phyloP scores from a whole-genome alignment of 1,140 invertebrate species.

The Lerema accius region DNA sequence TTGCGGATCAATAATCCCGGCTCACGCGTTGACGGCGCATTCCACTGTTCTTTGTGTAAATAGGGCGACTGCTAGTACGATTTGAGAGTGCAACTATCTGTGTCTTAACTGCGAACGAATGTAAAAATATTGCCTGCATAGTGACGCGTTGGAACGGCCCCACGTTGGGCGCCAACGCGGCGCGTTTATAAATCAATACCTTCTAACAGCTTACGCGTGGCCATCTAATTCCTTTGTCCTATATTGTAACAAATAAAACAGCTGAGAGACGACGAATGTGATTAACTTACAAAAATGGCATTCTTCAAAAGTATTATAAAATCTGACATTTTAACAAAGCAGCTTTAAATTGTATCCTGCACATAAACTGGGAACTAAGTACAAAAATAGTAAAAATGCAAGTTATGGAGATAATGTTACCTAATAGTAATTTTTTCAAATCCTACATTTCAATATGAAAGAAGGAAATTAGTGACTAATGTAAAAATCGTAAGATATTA shows the following conservation, averaged over 20 bases:
- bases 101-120: background rate
- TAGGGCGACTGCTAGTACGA: background rate
- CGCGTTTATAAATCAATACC: constrained; percentile 14
- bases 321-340: too few relatives aligned
- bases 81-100: background rate
- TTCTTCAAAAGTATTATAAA: too few relatives aligned
- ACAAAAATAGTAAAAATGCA: too few relatives aligned
- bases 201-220: background rate
- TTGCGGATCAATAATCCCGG: constrained; percentile 1
- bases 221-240: background rate
- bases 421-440: too few relatives aligned
- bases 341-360: too few relatives aligned
- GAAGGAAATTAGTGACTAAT: too few relatives aligned
- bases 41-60: constrained; percentile 3
- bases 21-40: background rate
- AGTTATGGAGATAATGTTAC: too few relatives aligned
- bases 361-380: too few relatives aligned
- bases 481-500: too few relatives aligned
- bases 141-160: background rate
- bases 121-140: background rate
- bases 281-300: too few relatives aligned
- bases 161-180: constrained; percentile 17
- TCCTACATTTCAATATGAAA: too few relatives aligned
- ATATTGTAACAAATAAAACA: background rate
- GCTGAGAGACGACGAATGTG: too few relatives aligned